Evolutionary conservation across 2,797 vertebrate genomes (phyloP), one percentile per base, ranked within the genome.

Genomic region (Sebastes ruberrimus): DNA sequence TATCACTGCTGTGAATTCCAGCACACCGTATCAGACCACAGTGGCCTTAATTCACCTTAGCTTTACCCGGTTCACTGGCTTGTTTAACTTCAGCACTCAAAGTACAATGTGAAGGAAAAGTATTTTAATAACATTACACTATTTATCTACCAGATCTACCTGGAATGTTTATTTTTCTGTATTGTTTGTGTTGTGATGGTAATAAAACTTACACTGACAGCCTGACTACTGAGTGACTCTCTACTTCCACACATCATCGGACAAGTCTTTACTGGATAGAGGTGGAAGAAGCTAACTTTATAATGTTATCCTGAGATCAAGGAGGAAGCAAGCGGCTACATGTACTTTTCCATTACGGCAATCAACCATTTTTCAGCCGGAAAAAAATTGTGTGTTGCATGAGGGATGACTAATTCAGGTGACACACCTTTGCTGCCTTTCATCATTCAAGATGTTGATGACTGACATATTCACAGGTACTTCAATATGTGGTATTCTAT

Each of bases 41-140:
- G 22, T 25, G 65, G 20, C 72, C 53, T 68, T 81, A 35, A 55
- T 53, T 71, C 42, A 64, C 10, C 6, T 33, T 13, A 80, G n/a
- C 23, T 33, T 78, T 18, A 78, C 16, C 57, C 53, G 35, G 25
- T 81, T 69, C 4, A 53, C 7, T 9, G 16, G 23, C 52, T 16
- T 78, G 60, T 78, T 71, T 61, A 55, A 65, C 68, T 18, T 42
- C 53, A 82, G 56, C 85, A 88, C 81, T 87, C 38, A 49, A 72
- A 79, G 18, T 62, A 86, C 38, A 92, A 94, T 92, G 92, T 93
- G 92, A 94, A 93, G 56, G 46, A 90, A 89, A 82, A 82, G 38
- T 76, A 70, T 82, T 81, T 87, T 65, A 88, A 67, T 64, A 59
- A 80, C 73, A 81, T 66, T 25, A 71, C 42, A 82, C 13, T 92